Conservation (phyloP, 2,113 vertebrate species). For the Neodon shergylaensis region DNA sequence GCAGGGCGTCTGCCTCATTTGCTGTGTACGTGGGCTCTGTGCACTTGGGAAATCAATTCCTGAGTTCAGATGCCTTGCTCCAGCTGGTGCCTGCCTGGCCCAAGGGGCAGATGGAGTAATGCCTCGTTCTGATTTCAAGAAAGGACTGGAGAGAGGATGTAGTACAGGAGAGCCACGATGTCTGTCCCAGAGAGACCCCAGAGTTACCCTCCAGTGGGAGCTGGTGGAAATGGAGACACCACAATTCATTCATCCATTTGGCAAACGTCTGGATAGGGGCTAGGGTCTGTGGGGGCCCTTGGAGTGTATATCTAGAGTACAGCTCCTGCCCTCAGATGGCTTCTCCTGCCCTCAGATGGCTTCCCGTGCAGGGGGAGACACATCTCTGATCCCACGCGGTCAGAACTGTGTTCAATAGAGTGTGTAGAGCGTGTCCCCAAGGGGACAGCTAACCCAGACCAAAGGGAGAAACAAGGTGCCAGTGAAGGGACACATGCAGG, state of each 20-base stretch:
- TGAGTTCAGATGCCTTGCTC: slow-evolving; percentile 21
- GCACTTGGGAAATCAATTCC: slow-evolving; percentile 75
- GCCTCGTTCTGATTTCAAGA: slow-evolving; percentile 68
- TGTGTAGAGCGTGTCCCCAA: too few species aligned
- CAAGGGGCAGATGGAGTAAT: slow-evolving; percentile 59
- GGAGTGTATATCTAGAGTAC: not conserved
- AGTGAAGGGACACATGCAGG: too few species aligned
- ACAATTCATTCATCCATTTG: not conserved
- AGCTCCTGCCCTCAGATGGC: not conserved
- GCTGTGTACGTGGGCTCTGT: not conserved
- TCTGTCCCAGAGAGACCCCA: not conserved
- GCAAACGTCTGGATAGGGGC: not conserved
- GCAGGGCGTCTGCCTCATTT: slow-evolving; percentile 45
- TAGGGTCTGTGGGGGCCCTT: not conserved
- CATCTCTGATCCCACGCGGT: too few species aligned
- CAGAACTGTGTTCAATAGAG: not conserved
- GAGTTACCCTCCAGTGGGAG: not conserved
- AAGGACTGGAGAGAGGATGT: not conserved
- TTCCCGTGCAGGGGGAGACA: not conserved
- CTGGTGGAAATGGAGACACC: not conserved
- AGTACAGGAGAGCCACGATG: not conserved
- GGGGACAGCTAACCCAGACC: not conserved
- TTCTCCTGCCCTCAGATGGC: too few species aligned
- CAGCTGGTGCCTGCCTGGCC: slow-evolving; percentile 72
- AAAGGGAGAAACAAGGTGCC: too few species aligned